Percentiles rank a stretch among this genome's conserved stretches.
These are phyloP conservation scores for Agrotis puta DNA, from an alignment of 2,888 invertebrate species.

Conservation along the genomic window DNA sequence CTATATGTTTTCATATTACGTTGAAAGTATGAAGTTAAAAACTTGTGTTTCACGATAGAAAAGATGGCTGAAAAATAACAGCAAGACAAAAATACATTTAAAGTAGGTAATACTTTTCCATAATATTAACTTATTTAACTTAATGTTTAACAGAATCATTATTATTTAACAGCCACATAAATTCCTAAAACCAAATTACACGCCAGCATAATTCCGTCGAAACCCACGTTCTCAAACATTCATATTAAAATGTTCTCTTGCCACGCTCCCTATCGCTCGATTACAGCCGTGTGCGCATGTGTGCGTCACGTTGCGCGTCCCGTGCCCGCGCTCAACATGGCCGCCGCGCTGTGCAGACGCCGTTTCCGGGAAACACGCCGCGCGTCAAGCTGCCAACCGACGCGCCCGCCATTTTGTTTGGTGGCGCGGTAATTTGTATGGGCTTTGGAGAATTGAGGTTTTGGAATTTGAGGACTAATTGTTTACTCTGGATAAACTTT, in stretches of 20 bases:
- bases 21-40: too few relatives aligned
- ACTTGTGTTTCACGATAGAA: too few relatives aligned
- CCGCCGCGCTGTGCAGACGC: constrained; percentile 64
- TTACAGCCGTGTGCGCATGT: constrained; percentile 40
- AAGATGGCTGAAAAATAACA: too few relatives aligned
- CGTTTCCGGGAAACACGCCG: constrained; percentile 79
- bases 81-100: too few relatives aligned
- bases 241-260: constrained; percentile 34
- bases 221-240: constrained; percentile 9
- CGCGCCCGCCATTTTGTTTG: constrained; percentile 64
- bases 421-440: constrained; percentile 39
- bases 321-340: constrained; percentile 66
- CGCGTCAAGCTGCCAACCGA: constrained; percentile 66
- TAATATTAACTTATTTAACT: neutral
- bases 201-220: neutral
- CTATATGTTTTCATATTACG: too few relatives aligned
- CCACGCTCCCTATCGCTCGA: constrained; percentile 48
- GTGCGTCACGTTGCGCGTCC: constrained; percentile 50
- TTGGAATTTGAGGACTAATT: constrained; percentile 6
- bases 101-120: neutral
- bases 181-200: constrained; percentile 1
- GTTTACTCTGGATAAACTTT: neutral
- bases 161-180: neutral
- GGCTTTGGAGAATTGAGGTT: constrained; percentile 30
- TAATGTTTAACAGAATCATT: neutral